Base-by-base conservation (phyloP, 2,113 vertebrate genomes). In the Spea bombifrons region DNA sequence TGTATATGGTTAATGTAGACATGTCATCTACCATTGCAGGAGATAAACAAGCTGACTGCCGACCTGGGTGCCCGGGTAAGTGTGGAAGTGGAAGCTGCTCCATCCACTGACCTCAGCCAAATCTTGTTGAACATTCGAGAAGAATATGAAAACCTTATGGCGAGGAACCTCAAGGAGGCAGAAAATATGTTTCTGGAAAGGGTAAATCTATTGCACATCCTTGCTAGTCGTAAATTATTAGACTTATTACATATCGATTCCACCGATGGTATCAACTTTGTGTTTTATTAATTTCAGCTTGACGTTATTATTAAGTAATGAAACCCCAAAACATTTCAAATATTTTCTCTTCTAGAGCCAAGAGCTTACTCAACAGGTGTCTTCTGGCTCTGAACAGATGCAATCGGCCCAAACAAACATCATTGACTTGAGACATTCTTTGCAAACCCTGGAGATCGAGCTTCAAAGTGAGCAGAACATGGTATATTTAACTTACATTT, bases 81-180 rank as follows among this genome's bases (percentile, higher is more conserved):
- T 0, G 93, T 96, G 82, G 94, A 96, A 83, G 90, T 96, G 44
- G 89, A 95, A 47, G 89, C 92, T 0, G 85, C 86, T 17, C 93
- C 94, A 57, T 81, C 81, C 6, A 4, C 72, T 0, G 85, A 87
- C 75, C 83, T 96, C 82, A 76, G 63, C 55, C 69, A 10, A 4
- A 5, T 87, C 43, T 10, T 97, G 84, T 82, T 86, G 0, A 90
- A 91, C 0, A 91, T 89, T 53, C 87, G 94, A 30, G 89, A 89
- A 10, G 92, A 95, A 81, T 96, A 97, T 0, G 95, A 96, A 80
- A 3, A 4, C 0, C 17, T 88, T 3, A 82, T 89, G 6, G 77
- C 83, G 78, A 94, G 91, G 16, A 92, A 86, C 83, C 88, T 71
- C 3, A 86, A 73, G 74, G 94, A 97, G 0, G 83, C 91, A 43